phyloP scores from a whole-genome alignment of 2,113 vertebrate species.

The Neotoma lepida region DNA sequence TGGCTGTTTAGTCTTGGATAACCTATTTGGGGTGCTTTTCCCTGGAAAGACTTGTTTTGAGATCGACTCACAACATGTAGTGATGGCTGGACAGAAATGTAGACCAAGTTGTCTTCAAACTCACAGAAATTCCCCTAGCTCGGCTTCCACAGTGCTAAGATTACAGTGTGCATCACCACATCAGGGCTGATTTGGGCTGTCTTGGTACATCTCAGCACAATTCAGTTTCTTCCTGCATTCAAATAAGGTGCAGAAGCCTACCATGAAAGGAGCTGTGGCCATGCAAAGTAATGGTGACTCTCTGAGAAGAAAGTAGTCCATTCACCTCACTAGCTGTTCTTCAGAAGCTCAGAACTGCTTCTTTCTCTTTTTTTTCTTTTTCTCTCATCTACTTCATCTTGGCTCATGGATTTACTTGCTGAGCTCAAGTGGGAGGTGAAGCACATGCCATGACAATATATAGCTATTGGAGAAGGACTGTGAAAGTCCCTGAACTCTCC shows the following conservation, averaged over 20 bases:
- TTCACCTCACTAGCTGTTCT: not conserved
- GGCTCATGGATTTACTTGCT: not conserved
- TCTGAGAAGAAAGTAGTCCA: not conserved
- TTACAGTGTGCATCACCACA: not conserved
- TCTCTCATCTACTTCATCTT: not conserved
- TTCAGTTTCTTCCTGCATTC: slow-evolving; percentile 36
- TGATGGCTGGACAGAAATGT: not conserved
- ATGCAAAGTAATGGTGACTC: not conserved
- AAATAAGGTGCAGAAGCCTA: not conserved
- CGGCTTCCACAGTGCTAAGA: not conserved
- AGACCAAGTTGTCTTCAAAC: not conserved
- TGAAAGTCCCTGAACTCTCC: not conserved
- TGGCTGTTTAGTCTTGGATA: not conserved
- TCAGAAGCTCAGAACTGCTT: not conserved
- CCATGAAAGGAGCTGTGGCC: not conserved
- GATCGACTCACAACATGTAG: not conserved
- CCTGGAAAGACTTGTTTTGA: not conserved
- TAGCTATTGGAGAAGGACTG: not conserved
- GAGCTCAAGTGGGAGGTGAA: not conserved
- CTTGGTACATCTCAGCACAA: slow-evolving; percentile 68
- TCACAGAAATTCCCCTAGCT: not conserved
- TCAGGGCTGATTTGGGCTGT: slow-evolving; percentile 52
- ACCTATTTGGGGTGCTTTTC: not conserved
- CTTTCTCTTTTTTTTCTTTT: not conserved
- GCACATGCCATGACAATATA: not conserved